phyloP scores from a whole-genome alignment of 2,113 vertebrate species.

The Ptyas mucosa region DNA sequence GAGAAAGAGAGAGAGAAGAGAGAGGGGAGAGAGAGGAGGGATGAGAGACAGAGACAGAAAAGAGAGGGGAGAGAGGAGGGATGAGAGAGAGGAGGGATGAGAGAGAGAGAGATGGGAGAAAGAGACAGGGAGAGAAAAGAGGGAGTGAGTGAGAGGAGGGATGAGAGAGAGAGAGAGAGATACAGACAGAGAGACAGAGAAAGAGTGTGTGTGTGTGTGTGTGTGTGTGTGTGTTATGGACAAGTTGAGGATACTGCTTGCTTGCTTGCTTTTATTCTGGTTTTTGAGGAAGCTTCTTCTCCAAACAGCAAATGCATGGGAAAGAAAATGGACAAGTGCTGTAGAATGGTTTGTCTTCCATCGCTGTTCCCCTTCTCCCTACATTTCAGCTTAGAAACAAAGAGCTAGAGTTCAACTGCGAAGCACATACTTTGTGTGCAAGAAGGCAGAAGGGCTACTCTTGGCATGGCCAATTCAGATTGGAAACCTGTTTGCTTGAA shows the following conservation, averaged over 20 bases:
- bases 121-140: too few relatives aligned
- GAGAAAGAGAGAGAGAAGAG: too few relatives aligned
- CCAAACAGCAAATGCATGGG: fast-evolving
- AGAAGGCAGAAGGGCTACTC: neutral
- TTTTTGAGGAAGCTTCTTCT: neutral
- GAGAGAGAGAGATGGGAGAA: too few relatives aligned
- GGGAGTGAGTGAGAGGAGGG: too few relatives aligned
- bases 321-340: neutral
- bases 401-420: neutral
- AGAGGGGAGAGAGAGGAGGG: too few relatives aligned
- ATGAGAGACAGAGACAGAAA: too few relatives aligned
- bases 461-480: neutral
- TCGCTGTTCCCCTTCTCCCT: neutral
- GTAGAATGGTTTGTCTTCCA: neutral
- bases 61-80: too few relatives aligned
- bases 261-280: neutral
- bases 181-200: too few relatives aligned
- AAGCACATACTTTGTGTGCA: neutral
- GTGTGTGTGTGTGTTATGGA: neutral
- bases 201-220: too few relatives aligned
- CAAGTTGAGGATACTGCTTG: neutral
- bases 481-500: neutral
- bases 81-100: too few relatives aligned
- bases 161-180: too few relatives aligned
- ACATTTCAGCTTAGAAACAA: fast-evolving